Percentiles rank a stretch among this genome's conserved stretches.
Evolutionary conservation across 37 sponge, comb jelly and placozoan genomes (phyloP).

Genomic region (Diacarnus erythraeanus): DNA sequence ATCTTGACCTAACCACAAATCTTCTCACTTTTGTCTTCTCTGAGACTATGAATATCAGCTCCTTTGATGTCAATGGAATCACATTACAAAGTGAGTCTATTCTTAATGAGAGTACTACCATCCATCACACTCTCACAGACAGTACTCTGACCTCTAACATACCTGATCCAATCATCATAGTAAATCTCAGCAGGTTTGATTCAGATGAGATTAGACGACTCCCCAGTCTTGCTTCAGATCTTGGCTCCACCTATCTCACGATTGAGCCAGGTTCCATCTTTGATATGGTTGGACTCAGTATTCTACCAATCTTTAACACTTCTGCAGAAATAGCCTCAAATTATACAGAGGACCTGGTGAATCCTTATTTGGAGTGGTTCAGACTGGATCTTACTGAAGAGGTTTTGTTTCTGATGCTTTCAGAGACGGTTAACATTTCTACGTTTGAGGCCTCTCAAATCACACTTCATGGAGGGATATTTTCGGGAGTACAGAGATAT

Average conservation of each 20-base stretch:
- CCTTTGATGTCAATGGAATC: slow-evolving; percentile 55
- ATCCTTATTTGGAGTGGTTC: slow-evolving; percentile 53
- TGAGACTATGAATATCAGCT: slow-evolving; percentile 77
- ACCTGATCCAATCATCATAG: slow-evolving; percentile 45
- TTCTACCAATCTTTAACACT: slow-evolving; percentile 25
- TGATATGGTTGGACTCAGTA: slow-evolving; percentile 65
- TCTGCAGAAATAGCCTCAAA: slow-evolving; percentile 40
- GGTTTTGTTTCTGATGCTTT: slow-evolving; percentile 62
- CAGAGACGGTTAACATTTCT: slow-evolving; percentile 72
- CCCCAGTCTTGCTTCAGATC: slow-evolving; percentile 35
- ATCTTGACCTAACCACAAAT: slow-evolving; percentile 64
- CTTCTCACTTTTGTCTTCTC: slow-evolving; percentile 59
- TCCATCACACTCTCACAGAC: slow-evolving; percentile 60
- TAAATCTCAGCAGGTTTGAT: slow-evolving; percentile 70
- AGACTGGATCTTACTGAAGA: slow-evolving; percentile 63
- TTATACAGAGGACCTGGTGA: slow-evolving; percentile 46
- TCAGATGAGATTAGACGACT: slow-evolving; percentile 59
- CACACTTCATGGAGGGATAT: slow-evolving; percentile 26
- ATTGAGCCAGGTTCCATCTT: slow-evolving; percentile 22
- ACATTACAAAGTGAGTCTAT: slow-evolving; percentile 54
- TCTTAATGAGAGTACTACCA: slow-evolving; percentile 29
- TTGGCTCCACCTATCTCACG: slow-evolving; percentile 50
- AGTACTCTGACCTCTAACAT: slow-evolving; percentile 7
- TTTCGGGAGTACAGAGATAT: neutral
- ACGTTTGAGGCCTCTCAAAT: slow-evolving; percentile 70